Base-by-base conservation (phyloP, 2,888 invertebrate genomes). In the Crossocerus cetratus region DNA sequence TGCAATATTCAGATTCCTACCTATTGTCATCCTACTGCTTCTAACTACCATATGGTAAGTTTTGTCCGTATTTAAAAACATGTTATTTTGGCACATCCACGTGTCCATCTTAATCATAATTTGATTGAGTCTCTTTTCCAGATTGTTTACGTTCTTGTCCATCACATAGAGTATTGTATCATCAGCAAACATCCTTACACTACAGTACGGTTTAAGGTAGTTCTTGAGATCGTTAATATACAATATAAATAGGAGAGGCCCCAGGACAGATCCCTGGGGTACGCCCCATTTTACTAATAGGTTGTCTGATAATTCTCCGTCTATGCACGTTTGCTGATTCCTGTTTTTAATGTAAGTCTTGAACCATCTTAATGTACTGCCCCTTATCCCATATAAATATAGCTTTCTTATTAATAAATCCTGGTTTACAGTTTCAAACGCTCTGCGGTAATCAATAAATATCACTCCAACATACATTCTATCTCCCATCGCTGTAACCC, bases 371-470 rank as follows among this genome's bases (percentile, higher is more conserved):
- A 66, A 5, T 16, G 49, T 43, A 42, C 1, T 0, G 18, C 32
- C 59, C 11, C 59, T 58, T 16, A 65, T 16, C 1, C 65, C 54
- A 65, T 54, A 65, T 21, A 21, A n/a, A 16, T 1, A 32, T 8
- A 65, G n/a, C 21, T 65, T 65, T 14, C 53, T 59, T 14, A 65
- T 20, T 14, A 66, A 13, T 0, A 58, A 67, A 14, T 65, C 14
- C 42, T 45, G 57, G 32, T 80, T 61, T 2, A 74, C 56, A 22
- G 69, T 61, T 57, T 74, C 76, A 62, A 71, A 74, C 3, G 76
- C 71, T 55, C 78, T 60, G 59, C 57, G 73, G 54, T 74, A 18
- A 45, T 80, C 76, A 54, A 80, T 58, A 56, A 80, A 78, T 2
- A 76, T 45, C 8, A 63, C 68, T n/a, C 73, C 44, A 21, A 72